Evolutionary conservation across 2,888 invertebrate species (phyloP).

Genomic region (Phengaris alcon): DNA sequence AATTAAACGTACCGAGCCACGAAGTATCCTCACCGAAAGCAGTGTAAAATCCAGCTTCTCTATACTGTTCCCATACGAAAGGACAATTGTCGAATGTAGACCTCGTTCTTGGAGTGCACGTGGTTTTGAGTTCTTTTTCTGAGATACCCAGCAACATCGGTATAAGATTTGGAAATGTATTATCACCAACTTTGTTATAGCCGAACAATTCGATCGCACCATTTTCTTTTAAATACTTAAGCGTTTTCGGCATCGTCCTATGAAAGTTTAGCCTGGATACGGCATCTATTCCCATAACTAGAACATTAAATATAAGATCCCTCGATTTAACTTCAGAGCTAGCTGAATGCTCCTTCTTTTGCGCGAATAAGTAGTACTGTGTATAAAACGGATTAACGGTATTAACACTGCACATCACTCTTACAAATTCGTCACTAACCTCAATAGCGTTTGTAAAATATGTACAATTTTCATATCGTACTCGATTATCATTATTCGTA

Average conservation of each 20-base stretch:
- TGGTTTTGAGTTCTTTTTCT: slow-evolving; percentile 76
- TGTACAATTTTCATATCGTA: slow-evolving; percentile 63
- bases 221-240: slow-evolving; percentile 76
- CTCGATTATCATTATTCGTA: slow-evolving; percentile 55
- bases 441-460: slow-evolving; percentile 57
- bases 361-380: slow-evolving; percentile 83
- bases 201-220: slow-evolving; percentile 88
- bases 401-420: slow-evolving; percentile 77
- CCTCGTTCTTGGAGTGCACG: slow-evolving; percentile 76
- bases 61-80: slow-evolving; percentile 89
- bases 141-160: slow-evolving; percentile 86
- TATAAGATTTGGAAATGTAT: slow-evolving; percentile 92
- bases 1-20: slow-evolving; percentile 86
- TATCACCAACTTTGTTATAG: slow-evolving; percentile 94
- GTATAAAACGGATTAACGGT: slow-evolving; percentile 68
- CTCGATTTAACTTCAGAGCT: slow-evolving; percentile 34
- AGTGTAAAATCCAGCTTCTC: slow-evolving; percentile 83
- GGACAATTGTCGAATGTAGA: slow-evolving; percentile 84
- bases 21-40: slow-evolving; percentile 89
- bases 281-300: slow-evolving; percentile 90
- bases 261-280: slow-evolving; percentile 90
- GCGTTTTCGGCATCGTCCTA: slow-evolving; percentile 87
- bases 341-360: slow-evolving; percentile 48
- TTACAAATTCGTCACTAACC: slow-evolving; percentile 80
- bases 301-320: slow-evolving; percentile 76